phyloP scores from a whole-genome alignment of 2,888 invertebrate genomes.

The Thumatha senex region DNA sequence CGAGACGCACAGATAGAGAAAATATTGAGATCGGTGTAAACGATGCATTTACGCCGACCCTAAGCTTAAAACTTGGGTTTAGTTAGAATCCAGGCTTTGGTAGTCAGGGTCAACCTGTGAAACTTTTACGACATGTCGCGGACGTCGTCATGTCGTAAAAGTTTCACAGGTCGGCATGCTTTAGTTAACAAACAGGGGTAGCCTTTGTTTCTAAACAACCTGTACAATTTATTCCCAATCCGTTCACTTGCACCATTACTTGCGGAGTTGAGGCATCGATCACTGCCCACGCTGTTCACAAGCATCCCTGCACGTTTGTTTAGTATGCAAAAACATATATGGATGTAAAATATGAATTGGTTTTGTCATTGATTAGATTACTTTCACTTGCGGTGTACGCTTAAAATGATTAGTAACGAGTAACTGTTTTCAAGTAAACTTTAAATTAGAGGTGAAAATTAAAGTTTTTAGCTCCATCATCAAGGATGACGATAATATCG shows the following conservation, averaged over 20 bases:
- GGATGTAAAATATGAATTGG: constrained; percentile 41
- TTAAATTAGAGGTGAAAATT: neutral
- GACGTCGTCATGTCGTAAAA: too few relatives aligned
- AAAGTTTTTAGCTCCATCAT: neutral
- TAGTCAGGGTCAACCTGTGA: too few relatives aligned
- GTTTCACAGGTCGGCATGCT: too few relatives aligned
- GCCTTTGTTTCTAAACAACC: too few relatives aligned
- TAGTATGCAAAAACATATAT: constrained; percentile 37
- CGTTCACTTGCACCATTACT: constrained; percentile 31
- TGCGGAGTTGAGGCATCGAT: constrained; percentile 32
- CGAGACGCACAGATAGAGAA: too few relatives aligned
- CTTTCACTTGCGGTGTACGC: constrained; percentile 44
- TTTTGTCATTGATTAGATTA: constrained; percentile 46
- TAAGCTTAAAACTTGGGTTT: too few relatives aligned
- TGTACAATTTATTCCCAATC: constrained; percentile 6
- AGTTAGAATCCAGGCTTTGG: too few relatives aligned
- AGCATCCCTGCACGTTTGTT: constrained; percentile 40
- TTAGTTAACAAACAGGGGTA: too few relatives aligned
- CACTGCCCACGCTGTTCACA: constrained; percentile 51
- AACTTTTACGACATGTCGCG: too few relatives aligned
- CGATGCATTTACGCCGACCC: too few relatives aligned
- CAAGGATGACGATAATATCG: too few relatives aligned
- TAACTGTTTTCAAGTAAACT: constrained; percentile 3
- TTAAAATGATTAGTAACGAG: constrained; percentile 12
- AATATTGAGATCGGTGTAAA: too few relatives aligned